Evolutionary conservation across 2,113 vertebrate species (phyloP), one percentile per base, ranked within the genome.

Genomic region (Myrmophylax atrothorax): DNA sequence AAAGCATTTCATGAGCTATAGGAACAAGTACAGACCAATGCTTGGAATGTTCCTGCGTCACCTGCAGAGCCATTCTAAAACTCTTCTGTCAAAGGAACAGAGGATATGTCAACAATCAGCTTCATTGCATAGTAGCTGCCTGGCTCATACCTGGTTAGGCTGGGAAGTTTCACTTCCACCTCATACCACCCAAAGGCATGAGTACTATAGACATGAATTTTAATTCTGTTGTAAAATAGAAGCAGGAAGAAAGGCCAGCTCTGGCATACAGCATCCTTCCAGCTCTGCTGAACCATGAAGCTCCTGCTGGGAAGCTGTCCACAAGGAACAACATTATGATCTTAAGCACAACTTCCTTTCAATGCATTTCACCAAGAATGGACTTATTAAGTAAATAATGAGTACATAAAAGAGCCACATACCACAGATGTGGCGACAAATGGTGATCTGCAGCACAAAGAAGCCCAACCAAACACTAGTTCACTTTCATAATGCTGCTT

Each of bases 131-230:
- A 53, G 62, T 66, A 92, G 58, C 33, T 87, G 64, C 46, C 40
- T 6, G 4, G 81, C 29, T 91, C 72, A 62, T 52, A 84, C 19
- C 46, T 84, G 38, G 53, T 66, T 76, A 76, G 40, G 58, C 33
- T 73, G 55, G 47, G 44, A 94, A 87, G 49, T 81, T 73, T 84
- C 73, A 77, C 58, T 96, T 89, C 89, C 42, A 93, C 67, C 40
- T 89, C 70, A 31, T 49, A 31, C 40, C 67, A 82, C 24, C 19
- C 84, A 60, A 84, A 77, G 74, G 52, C 69, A 81, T 35, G 55
- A 80, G 24, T 78, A 67, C 64, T 68, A 78, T 15, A 81, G 44
- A 81, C 9, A 10, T 26, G 46, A 85, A 87, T 85, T 58, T 64
- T 72, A 37, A 81, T 10, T 22, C 50, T 37, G 12, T 19, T 67